These are phyloP conservation scores for Latrodectus hesperus DNA, from an alignment of 2,888 invertebrate species.

Conservation along the genomic window DNA sequence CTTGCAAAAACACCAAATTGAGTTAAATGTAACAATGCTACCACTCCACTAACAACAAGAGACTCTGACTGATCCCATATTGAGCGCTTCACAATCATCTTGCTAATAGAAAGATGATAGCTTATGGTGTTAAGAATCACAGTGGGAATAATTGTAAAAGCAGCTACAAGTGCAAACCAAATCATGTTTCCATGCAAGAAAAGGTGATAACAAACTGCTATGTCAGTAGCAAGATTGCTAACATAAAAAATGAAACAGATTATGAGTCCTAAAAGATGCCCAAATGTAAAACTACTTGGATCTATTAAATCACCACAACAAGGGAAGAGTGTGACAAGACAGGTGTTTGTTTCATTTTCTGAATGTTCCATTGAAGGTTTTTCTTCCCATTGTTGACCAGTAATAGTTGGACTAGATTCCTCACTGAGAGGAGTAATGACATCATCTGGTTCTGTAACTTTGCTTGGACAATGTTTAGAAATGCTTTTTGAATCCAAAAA, in stretches of 20 bases:
- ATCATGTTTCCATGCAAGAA: constrained; percentile 52
- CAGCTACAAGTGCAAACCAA: constrained; percentile 53
- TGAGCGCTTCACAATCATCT: constrained; percentile 57
- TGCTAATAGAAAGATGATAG: constrained; percentile 56
- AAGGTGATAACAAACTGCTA: constrained; percentile 47
- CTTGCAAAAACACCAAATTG: constrained; percentile 61
- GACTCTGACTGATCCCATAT: constrained; percentile 58
- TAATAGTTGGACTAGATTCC: constrained; percentile 44
- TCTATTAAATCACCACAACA: constrained; percentile 57
- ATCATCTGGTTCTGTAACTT: constrained; percentile 54
- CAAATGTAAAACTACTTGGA: constrained; percentile 38
- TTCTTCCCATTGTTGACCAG: constrained; percentile 53
- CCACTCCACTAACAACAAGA: constrained; percentile 20
- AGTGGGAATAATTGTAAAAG: constrained; percentile 56
- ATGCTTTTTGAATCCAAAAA: constrained; percentile 21
- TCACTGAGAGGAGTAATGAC: constrained; percentile 62
- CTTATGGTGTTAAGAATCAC: constrained; percentile 58
- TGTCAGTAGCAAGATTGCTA: constrained; percentile 47
- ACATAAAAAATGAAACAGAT: constrained; percentile 47
- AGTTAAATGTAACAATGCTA: constrained; percentile 51
- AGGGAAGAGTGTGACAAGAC: constrained; percentile 30
- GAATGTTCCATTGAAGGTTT: constrained; percentile 42
- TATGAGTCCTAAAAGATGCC: constrained; percentile 32
- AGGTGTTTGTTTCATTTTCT: constrained; percentile 33
- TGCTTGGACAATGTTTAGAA: constrained; percentile 25